Percentiles rank a stretch among this genome's conserved stretches.
These are phyloP conservation scores for Suillia variegata DNA, from an alignment of 2,888 invertebrate species.

Conservation along the genomic window DNA sequence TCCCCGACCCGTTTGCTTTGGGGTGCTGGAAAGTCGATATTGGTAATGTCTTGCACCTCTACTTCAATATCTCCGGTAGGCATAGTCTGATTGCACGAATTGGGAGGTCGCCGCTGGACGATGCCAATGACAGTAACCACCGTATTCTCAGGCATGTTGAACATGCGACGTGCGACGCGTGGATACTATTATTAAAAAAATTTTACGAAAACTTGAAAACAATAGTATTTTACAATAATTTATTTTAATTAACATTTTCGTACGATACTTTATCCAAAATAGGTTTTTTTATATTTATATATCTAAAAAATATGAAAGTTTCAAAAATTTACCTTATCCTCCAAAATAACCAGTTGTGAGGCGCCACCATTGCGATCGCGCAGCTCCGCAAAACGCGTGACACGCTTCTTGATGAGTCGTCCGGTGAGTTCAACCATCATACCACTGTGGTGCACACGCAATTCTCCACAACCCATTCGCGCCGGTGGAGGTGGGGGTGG, in stretches of 20 bases:
- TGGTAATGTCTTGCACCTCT: slow-evolving; percentile 57
- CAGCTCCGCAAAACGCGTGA: slow-evolving; percentile 67
- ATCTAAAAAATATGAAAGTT: slow-evolving; percentile 14
- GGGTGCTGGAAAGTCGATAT: slow-evolving; percentile 44
- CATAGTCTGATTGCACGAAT: slow-evolving; percentile 59
- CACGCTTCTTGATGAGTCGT: slow-evolving; percentile 67
- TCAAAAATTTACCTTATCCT: slow-evolving; percentile 46
- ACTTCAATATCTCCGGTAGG: slow-evolving; percentile 62
- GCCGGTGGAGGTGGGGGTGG: slow-evolving; percentile 59
- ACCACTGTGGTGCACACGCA: slow-evolving; percentile 64
- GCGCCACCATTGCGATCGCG: slow-evolving; percentile 70
- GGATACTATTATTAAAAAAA: slow-evolving; percentile 51
- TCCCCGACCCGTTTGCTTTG: slow-evolving; percentile 48
- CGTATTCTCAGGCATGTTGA: slow-evolving; percentile 60
- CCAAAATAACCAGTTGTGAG: slow-evolving; percentile 65
- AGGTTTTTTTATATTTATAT: not conserved
- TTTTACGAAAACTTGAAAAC: not conserved
- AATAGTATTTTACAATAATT: too few relatives aligned
- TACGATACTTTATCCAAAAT: too few relatives aligned
- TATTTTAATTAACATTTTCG: not conserved
- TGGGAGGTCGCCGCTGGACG: slow-evolving; percentile 54
- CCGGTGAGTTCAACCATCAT: slow-evolving; percentile 67
- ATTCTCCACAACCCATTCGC: slow-evolving; percentile 66
- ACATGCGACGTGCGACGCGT: slow-evolving; percentile 57
- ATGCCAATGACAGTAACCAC: slow-evolving; percentile 58